Conservation (phyloP, 2,888 invertebrate species). For the Drosophila longiperda region DNA sequence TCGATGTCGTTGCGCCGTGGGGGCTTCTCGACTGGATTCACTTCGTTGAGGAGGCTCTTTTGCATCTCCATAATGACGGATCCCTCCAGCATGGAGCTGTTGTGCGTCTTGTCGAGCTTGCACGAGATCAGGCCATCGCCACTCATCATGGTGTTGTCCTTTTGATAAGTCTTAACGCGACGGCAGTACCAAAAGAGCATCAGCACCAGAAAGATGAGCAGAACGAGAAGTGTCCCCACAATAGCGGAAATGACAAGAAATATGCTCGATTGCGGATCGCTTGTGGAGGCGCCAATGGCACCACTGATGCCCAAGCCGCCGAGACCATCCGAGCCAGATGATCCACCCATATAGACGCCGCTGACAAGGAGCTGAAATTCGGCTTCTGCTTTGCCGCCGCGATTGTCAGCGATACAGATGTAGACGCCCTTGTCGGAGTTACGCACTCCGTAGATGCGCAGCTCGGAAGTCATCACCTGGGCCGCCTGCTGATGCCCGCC, state of each 20-base stretch:
- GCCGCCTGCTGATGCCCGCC: constrained; percentile 41
- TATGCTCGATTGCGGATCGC: constrained; percentile 85
- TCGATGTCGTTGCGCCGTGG: constrained; percentile 91
- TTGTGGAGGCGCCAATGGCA: constrained; percentile 81
- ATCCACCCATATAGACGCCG: constrained; percentile 78
- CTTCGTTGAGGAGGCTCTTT: constrained; percentile 92
- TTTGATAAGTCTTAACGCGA: constrained; percentile 86
- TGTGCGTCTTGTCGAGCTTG: constrained; percentile 87
- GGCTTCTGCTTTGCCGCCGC: constrained; percentile 91
- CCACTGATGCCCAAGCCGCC: constrained; percentile 84
- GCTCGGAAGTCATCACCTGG: constrained; percentile 84
- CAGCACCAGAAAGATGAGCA: constrained; percentile 86
- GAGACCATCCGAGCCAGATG: constrained; percentile 68
- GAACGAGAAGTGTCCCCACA: constrained; percentile 86
- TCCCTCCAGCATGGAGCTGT: constrained; percentile 90
- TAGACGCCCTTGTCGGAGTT: constrained; percentile 90
- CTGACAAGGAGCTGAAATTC: constrained; percentile 89
- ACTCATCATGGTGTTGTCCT: constrained; percentile 84
- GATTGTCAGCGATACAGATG: constrained; percentile 92
- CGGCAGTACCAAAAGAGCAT: constrained; percentile 86
- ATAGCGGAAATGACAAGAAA: constrained; percentile 85
- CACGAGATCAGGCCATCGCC: constrained; percentile 84
- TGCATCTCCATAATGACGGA: constrained; percentile 93
- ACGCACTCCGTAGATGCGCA: constrained; percentile 88
- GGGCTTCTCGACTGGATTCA: constrained; percentile 94